Percentiles rank a stretch among this genome's conserved stretches.
phyloP scores from a whole-genome alignment of 2,888 invertebrate species.

The Oscheius sp. region DNA sequence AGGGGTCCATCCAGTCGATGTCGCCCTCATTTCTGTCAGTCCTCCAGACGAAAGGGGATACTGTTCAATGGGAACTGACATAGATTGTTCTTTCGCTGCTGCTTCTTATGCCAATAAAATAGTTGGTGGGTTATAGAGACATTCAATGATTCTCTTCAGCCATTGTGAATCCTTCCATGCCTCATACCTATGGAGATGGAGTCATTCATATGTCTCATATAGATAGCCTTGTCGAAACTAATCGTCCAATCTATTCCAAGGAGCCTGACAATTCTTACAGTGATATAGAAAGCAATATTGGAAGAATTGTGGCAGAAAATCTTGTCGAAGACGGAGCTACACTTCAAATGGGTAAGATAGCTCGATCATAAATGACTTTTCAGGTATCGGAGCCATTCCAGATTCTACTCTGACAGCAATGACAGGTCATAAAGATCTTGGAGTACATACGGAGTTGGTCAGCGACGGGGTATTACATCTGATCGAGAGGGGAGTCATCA shows the following conservation, averaged over 20 bases:
- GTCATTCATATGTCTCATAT: constrained; percentile 90
- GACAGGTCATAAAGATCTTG: constrained; percentile 87
- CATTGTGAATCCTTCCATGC: constrained; percentile 85
- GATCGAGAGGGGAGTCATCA: constrained; percentile 84
- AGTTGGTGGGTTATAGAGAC: constrained; percentile 77
- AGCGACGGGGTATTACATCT: constrained; percentile 89
- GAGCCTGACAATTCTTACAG: background rate
- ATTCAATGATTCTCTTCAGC: constrained; percentile 65
- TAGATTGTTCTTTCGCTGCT: constrained; percentile 88
- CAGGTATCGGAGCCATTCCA: constrained; percentile 89
- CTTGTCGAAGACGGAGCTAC: constrained; percentile 91
- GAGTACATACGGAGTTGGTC: constrained; percentile 97
- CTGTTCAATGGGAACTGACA: constrained; percentile 90
- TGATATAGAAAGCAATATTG: constrained; percentile 30
- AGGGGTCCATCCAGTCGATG: constrained; percentile 80
- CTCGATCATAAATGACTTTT: background rate
- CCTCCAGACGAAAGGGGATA: constrained; percentile 83
- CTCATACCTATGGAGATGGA: constrained; percentile 91
- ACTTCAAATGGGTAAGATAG: constrained; percentile 79
- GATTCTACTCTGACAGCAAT: constrained; percentile 86
- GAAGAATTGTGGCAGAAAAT: constrained; percentile 82
- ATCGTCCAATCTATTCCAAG: constrained; percentile 35
- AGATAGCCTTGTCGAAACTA: constrained; percentile 81
- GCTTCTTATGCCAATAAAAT: constrained; percentile 85
- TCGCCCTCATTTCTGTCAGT: constrained; percentile 61